Conservation (phyloP, 30 jellyfish, hydroid and myxozoan species). For the Aurelia sp. region DNA sequence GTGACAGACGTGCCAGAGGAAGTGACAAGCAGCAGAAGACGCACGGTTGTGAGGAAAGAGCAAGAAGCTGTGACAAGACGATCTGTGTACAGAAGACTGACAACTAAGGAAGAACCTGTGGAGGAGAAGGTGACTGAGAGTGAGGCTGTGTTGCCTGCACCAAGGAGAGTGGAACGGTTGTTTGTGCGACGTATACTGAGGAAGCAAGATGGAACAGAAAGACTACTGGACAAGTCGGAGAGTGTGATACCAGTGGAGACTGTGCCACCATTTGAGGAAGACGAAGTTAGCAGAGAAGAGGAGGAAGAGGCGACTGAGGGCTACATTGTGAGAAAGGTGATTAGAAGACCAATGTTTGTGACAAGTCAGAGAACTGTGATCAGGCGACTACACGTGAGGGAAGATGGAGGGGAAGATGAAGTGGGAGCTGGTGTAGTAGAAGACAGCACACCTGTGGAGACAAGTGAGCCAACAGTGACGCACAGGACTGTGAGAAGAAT, state of each 20-base stretch:
- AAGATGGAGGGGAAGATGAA: constrained; percentile 43
- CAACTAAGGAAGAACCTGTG: too few relatives aligned
- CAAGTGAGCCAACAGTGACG: too few relatives aligned
- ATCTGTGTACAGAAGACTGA: too few relatives aligned
- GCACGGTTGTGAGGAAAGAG: constrained; percentile 18
- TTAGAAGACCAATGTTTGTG: constrained; percentile 70
- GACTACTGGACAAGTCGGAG: too few relatives aligned
- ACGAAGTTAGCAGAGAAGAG: constrained; percentile 9
- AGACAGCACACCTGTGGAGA: too few relatives aligned
- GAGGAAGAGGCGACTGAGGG: constrained; percentile 28
- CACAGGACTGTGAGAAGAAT: too few relatives aligned
- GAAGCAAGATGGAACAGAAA: too few relatives aligned
- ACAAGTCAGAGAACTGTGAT: constrained; percentile 74
- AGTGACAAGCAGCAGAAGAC: neutral
- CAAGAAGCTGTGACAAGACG: neutral
- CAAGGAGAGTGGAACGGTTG: too few relatives aligned
- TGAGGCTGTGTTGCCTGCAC: too few relatives aligned
- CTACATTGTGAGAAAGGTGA: constrained; percentile 53
- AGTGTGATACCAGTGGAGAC: constrained; percentile 21
- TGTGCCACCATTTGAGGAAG: constrained; percentile 16
- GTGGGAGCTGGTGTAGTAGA: too few relatives aligned
- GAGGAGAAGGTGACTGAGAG: too few relatives aligned
- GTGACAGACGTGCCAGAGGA: constrained; percentile 10
- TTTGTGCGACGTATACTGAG: too few relatives aligned
- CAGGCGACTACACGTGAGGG: constrained; percentile 20